These are phyloP conservation scores for Apodemus agrarius DNA, from an alignment of 2,797 vertebrate species.

Conservation along the genomic window DNA sequence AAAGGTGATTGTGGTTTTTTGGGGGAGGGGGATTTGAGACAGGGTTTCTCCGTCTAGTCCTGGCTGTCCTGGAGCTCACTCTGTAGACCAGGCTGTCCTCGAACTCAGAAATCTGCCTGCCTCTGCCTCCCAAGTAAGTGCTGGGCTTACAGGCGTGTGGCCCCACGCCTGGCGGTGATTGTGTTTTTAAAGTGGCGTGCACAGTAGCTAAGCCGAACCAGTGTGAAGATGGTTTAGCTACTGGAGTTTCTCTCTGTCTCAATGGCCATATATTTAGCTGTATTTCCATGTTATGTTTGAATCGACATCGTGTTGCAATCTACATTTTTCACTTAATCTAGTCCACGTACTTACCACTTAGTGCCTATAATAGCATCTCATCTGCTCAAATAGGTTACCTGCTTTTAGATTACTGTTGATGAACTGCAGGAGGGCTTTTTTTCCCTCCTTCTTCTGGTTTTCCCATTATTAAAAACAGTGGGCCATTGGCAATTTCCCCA, in stretches of 20 bases:
- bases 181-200: background rate
- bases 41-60: no score
- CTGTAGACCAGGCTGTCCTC: no score
- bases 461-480: slow-evolving; percentile 42
- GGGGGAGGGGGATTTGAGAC: no score
- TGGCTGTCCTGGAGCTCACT: no score
- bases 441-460: background rate
- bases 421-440: slow-evolving; percentile 14
- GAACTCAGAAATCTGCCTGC: no score
- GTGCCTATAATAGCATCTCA: background rate
- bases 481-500: background rate
- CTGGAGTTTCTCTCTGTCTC: slow-evolving; percentile 38
- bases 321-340: slow-evolving; percentile 37
- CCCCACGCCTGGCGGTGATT: no score
- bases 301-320: background rate
- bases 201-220: slow-evolving; percentile 1
- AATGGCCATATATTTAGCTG: slow-evolving; percentile 3
- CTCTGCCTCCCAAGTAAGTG: no score
- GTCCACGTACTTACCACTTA: slow-evolving; percentile 9
- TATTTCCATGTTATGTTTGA: slow-evolving; percentile 31
- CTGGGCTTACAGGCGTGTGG: no score
- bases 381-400: background rate
- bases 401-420: slow-evolving; percentile 31
- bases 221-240: background rate
- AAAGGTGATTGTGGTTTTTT: slow-evolving; percentile 3